Conservation (phyloP, 2,113 vertebrate genomes). For the Engystomops pustulosus region DNA sequence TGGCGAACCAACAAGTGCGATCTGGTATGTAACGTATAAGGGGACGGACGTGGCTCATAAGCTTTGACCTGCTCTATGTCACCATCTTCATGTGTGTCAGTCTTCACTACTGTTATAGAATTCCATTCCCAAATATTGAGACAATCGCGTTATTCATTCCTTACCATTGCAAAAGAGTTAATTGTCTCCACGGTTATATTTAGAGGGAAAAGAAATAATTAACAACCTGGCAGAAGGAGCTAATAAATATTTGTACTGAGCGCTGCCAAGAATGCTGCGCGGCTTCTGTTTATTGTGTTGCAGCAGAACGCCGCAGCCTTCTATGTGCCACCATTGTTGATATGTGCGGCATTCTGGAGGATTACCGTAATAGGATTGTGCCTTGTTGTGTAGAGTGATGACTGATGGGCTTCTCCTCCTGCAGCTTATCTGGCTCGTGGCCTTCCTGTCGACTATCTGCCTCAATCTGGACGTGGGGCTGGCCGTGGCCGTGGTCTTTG, state of each 20-base stretch:
- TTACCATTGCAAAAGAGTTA: not conserved
- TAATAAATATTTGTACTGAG: slow-evolving; percentile 21
- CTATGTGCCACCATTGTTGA: not conserved
- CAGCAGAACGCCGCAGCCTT: not conserved
- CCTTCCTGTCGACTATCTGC: slow-evolving; percentile 83
- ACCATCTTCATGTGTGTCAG: not conserved
- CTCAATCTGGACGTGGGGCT: slow-evolving; percentile 90
- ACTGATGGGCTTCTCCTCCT: not conserved
- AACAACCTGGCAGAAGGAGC: not conserved
- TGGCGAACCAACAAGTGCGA: slow-evolving; percentile 86
- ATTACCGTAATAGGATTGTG: not conserved
- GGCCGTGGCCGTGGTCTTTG: slow-evolving; percentile 79
- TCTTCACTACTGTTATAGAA: not conserved
- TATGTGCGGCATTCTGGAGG: not conserved
- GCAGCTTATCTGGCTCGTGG: slow-evolving; percentile 86
- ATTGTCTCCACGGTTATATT: not conserved
- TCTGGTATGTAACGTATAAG: slow-evolving; percentile 77
- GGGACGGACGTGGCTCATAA: too few species aligned
- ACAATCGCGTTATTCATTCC: not conserved
- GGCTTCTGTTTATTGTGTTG: not conserved
- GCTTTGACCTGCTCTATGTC: not conserved
- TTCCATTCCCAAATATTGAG: not conserved
- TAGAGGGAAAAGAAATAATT: not conserved
- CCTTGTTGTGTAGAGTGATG: not conserved
- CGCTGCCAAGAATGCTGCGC: not conserved